Evolutionary conservation across 2,888 invertebrate species (phyloP), one percentile per base, ranked within the genome.

Genomic region (Thelaira solivaga): DNA sequence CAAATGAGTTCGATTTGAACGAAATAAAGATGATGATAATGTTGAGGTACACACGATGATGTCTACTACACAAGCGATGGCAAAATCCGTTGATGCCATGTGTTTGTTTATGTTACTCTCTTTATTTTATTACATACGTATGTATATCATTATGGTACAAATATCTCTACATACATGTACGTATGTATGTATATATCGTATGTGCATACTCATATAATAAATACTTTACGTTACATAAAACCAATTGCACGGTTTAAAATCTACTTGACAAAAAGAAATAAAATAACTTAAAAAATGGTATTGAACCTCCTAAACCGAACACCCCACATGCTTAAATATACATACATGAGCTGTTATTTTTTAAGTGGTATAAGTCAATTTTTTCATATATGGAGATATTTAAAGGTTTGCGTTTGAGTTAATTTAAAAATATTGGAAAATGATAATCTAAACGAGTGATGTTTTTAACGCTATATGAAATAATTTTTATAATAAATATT

Each of bases 211-310:
- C n/a, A n/a, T n/a, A n/a, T n/a, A n/a, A n/a, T n/a, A n/a, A 57
- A 41, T 64, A 59, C 51, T 62, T 53, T 45, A 72, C 16, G 59
- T 69, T 69, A 65, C 57, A 57, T 68, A 64, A 64, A 57, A 71
- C 71, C 61, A 74, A 69, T 74, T 71, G 78, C 65, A 74, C 69
- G 74, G 74, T 78, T 65, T 74, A 71, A 77, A 59, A 78, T 78
- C 65, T 61, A 61, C 67, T 78, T 65, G 59, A 73, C 43, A 51
- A 49, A 69, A 59, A 74, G 24, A 18, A 36, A 55, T 53, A 72
- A 74, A 45, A 51, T 53, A 72, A 53, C 47, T 73, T 57, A 55
- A 71, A 64, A 74, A 74, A 67, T 59, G 64, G 53, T 74, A 78
- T 78, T 62, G 78, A 78, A 74, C 78, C 74, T 74, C 61, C 67